Evolutionary conservation across 2,888 invertebrate genomes (phyloP).

Genomic region (Lamproptera curius): DNA sequence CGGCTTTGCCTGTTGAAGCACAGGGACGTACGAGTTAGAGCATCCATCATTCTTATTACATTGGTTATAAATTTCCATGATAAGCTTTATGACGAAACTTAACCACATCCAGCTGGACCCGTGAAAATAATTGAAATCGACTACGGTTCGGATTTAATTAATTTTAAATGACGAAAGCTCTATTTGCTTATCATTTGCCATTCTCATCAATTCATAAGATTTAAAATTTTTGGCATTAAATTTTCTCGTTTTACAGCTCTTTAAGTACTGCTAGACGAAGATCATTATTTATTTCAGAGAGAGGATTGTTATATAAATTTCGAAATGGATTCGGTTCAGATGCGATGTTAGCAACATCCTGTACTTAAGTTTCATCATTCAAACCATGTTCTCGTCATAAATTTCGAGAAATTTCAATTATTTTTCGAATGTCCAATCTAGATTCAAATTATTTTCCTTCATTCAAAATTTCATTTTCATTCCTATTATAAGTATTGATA

Average conservation of each 20-base stretch:
- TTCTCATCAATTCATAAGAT: slow-evolving; percentile 30
- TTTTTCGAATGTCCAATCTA: background rate
- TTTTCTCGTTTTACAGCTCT: slow-evolving; percentile 33
- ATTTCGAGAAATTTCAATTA: background rate
- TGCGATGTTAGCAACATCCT: background rate
- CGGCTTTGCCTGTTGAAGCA: slow-evolving; percentile 49
- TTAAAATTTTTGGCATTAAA: slow-evolving; percentile 30
- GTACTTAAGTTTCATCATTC: background rate
- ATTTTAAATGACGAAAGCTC: slow-evolving; percentile 24
- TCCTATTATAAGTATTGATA: background rate
- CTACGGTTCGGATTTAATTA: slow-evolving; percentile 21
- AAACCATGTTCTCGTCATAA: background rate
- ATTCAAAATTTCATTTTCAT: background rate
- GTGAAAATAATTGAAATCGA: slow-evolving; percentile 31
- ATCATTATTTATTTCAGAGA: slow-evolving; percentile 28
- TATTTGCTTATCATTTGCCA: slow-evolving; percentile 28
- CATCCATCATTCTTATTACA: slow-evolving; percentile 38
- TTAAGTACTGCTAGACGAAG: slow-evolving; percentile 25
- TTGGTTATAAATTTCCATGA: slow-evolving; percentile 37
- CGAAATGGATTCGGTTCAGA: background rate
- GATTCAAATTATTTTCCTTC: background rate
- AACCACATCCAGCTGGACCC: slow-evolving; percentile 37
- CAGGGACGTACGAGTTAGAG: slow-evolving; percentile 46
- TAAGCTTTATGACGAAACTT: slow-evolving; percentile 29
- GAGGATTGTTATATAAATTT: slow-evolving; percentile 15